Evolutionary conservation across 2,888 invertebrate genomes (phyloP).

Genomic region (Synanthedon myopaeformis): DNA sequence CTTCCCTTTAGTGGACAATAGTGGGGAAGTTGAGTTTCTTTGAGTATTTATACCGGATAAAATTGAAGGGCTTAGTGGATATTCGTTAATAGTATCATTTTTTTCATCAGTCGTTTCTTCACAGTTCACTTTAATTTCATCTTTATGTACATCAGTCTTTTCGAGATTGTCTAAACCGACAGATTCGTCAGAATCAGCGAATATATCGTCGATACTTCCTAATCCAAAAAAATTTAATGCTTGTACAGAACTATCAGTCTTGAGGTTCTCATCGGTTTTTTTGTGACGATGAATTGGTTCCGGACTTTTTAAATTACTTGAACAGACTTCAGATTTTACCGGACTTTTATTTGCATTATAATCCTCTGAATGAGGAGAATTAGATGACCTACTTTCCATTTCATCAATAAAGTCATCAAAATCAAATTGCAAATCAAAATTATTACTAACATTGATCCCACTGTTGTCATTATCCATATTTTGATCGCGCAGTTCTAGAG

Average conservation of each 20-base stretch:
- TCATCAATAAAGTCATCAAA: slow-evolving; percentile 47
- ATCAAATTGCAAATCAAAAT: slow-evolving; percentile 36
- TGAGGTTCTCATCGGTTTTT: slow-evolving; percentile 1
- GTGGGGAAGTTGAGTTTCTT: slow-evolving; percentile 35
- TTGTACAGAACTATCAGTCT: slow-evolving; percentile 1
- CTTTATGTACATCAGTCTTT: background rate
- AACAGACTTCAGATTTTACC: too few relatives aligned
- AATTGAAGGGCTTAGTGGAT: slow-evolving; percentile 46
- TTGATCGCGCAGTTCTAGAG: background rate
- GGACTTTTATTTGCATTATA: slow-evolving; percentile 1
- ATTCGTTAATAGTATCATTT: background rate
- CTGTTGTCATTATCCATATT: background rate
- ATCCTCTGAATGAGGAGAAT: slow-evolving; percentile 18
- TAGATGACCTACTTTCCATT: slow-evolving; percentile 27
- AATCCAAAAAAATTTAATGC: slow-evolving; percentile 51
- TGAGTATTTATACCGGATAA: slow-evolving; percentile 30
- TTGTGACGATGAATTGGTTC: slow-evolving; percentile 1
- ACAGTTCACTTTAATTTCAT: background rate
- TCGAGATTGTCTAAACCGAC: background rate
- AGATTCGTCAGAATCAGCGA: slow-evolving; percentile 41
- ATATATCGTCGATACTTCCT: slow-evolving; percentile 59
- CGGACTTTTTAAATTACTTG: too few relatives aligned
- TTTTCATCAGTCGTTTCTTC: background rate
- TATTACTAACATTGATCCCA: slow-evolving; percentile 8
- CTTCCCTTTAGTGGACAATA: slow-evolving; percentile 37